phyloP scores from a whole-genome alignment of 2,888 invertebrate species.

The Psococerastis gibbosa region DNA sequence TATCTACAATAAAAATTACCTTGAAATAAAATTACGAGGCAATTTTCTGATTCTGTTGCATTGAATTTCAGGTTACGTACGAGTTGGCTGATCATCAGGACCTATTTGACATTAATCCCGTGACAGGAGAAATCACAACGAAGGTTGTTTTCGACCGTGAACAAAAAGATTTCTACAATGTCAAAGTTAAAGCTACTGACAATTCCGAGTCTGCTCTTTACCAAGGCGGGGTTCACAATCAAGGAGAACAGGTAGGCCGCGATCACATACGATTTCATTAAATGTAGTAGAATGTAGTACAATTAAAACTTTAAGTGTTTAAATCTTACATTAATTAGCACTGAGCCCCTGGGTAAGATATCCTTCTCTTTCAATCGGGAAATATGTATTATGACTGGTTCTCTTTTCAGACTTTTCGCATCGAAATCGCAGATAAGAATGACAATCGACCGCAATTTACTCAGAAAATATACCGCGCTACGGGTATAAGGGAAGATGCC shows the following conservation, averaged over 20 bases:
- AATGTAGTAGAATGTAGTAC: no score
- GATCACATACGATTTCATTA: no score
- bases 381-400: no score
- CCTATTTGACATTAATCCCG: conserved; percentile 61
- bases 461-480: conserved; percentile 50
- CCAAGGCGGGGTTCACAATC: conserved; percentile 47
- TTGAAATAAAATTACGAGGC: no score
- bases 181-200: conserved; percentile 80
- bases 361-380: no score
- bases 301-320: no score
- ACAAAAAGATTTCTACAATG: conserved; percentile 61
- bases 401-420: conserved; percentile 51
- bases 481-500: conserved; percentile 61
- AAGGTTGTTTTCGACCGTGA: conserved; percentile 71
- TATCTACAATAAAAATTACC: no score
- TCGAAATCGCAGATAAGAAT: conserved; percentile 88
- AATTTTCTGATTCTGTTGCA: no score
- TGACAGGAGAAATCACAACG: conserved; percentile 80
- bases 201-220: conserved; percentile 66
- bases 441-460: conserved; percentile 86
- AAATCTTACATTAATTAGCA: no score
- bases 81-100: conserved; percentile 47
- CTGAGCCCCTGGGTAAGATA: no score
- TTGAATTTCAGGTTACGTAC: conserved; percentile 39
- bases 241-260: conserved; percentile 24